These are phyloP conservation scores for Ctenopoma multispine DNA, from an alignment of 2,797 vertebrate genomes.

Conservation along the genomic window DNA sequence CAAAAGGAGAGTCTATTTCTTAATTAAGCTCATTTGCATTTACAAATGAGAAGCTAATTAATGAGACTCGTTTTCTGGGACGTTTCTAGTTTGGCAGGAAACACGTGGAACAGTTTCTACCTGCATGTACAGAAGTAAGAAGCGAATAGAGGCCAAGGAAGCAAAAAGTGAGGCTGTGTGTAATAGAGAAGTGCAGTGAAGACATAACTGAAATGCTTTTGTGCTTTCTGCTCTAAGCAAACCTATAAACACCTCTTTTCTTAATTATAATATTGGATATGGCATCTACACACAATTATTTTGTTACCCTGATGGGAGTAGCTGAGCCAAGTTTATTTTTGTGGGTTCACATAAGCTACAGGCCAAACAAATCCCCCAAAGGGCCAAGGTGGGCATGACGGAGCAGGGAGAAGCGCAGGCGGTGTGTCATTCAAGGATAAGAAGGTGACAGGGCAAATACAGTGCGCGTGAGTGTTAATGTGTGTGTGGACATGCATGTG, in stretches of 20 bases:
- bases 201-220: not conserved
- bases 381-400: conserved; percentile 31
- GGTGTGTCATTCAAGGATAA: conserved; percentile 57
- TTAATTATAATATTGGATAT: conserved; percentile 7
- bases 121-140: conserved; percentile 31
- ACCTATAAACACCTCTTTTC: not conserved
- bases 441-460: conserved; percentile 74
- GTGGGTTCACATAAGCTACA: conserved; percentile 17
- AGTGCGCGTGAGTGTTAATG: conserved; percentile 28
- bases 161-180: not conserved
- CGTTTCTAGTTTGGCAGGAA: conserved; percentile 72
- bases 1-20: conserved; percentile 84
- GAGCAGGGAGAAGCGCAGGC: conserved; percentile 33
- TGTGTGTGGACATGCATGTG: conserved; percentile 21
- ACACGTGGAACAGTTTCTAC: conserved; percentile 78
- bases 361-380: conserved; percentile 10
- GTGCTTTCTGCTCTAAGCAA: not conserved
- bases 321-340: conserved; percentile 38
- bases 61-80: conserved; percentile 77
- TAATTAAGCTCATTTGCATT: conserved; percentile 87
- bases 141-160: conserved; percentile 28
- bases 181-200: not conserved
- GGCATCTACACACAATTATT: not conserved
- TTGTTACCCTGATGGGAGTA: conserved; percentile 6
- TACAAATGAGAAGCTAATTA: conserved; percentile 87